Evolutionary conservation across 2,113 vertebrate genomes (phyloP), one percentile per base, ranked within the genome.

Genomic region (Anser cygnoides): DNA sequence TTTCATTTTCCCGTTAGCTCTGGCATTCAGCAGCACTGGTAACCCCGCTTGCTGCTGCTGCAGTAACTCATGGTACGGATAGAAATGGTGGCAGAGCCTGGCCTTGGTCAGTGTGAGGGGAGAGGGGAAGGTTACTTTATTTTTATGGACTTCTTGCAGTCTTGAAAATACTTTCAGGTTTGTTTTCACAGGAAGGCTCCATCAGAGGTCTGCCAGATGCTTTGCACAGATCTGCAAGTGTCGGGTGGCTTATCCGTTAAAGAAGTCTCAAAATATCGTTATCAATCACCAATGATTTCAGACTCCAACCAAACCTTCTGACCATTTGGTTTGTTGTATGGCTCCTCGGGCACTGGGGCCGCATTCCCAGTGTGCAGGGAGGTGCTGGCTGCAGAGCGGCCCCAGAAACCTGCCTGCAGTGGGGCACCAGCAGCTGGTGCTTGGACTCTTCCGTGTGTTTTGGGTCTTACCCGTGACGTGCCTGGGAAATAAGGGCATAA

Each of bases 51-150:
- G 57, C 25, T 62, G 58, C 35, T 37, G 9, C 59, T 73, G 41
- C 25, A 58, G 1, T 67, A 37, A 72, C 50, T 31, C 35, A 21
- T 72, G 33, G 6, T 6, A 10, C 5, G 14, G 57, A 37, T 37
- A 3, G 0, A n/a, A 39, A n/a, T 17, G 10, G 23, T 35, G 31
- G 58, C 10, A 0, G 11, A 68, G 29, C 4, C 46, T 10, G 63
- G 22, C 3, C 12, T 22, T 23, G n/a, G 35, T 29, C 23, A 73
- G 35, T 4, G 68, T 4, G 46, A 29, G 33, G 10, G 52, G 35
- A 58, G 46, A 33, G 33, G 10, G 46, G 20, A 19, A 1, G 4
- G 5, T 28, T 23, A 2, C 5, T 0, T 35, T 16, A 11, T 46
- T 75, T 71, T 58, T 29, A 52, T 9, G 29, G 59, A 16, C 20